Conservation (phyloP, 2,113 vertebrate species). For the Stegostoma tigrinum region DNA sequence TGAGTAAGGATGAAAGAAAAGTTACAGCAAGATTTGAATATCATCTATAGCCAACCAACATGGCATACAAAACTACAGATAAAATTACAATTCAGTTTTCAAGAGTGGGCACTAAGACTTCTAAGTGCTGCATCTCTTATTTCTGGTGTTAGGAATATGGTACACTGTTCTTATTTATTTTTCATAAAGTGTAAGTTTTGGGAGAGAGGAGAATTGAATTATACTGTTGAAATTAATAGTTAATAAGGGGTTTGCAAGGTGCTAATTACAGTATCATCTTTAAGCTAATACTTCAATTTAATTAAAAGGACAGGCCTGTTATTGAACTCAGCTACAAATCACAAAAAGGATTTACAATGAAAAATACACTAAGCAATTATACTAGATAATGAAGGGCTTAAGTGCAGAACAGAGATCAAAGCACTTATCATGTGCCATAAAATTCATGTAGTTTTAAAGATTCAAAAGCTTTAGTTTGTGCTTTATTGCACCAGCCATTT, state of each 20-base stretch:
- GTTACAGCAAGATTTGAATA: neutral
- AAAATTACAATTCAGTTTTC: neutral
- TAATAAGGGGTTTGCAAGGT: slow-evolving; percentile 1
- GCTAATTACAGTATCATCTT: slow-evolving; percentile 53
- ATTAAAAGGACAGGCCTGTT: slow-evolving; percentile 88
- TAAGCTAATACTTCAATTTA: slow-evolving; percentile 96
- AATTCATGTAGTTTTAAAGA: slow-evolving; percentile 82
- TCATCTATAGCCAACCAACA: neutral
- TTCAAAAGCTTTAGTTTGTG: slow-evolving; percentile 71
- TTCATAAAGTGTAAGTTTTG: neutral
- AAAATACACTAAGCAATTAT: slow-evolving; percentile 95
- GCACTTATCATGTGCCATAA: slow-evolving; percentile 87
- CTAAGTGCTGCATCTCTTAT: too few relatives aligned
- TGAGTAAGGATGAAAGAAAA: neutral
- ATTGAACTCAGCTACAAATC: slow-evolving; percentile 89
- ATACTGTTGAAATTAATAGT: neutral
- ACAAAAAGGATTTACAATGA: slow-evolving; percentile 84
- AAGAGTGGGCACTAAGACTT: neutral
- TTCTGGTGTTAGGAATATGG: neutral
- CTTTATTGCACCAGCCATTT: slow-evolving; percentile 76
- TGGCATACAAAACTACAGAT: neutral
- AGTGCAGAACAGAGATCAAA: slow-evolving; percentile 92
- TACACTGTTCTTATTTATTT: neutral
- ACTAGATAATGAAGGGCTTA: slow-evolving; percentile 94
- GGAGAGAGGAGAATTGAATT: slow-evolving; percentile 29